phyloP scores from a whole-genome alignment of 1,140 invertebrate genomes.

The Triops cancriformis region DNA sequence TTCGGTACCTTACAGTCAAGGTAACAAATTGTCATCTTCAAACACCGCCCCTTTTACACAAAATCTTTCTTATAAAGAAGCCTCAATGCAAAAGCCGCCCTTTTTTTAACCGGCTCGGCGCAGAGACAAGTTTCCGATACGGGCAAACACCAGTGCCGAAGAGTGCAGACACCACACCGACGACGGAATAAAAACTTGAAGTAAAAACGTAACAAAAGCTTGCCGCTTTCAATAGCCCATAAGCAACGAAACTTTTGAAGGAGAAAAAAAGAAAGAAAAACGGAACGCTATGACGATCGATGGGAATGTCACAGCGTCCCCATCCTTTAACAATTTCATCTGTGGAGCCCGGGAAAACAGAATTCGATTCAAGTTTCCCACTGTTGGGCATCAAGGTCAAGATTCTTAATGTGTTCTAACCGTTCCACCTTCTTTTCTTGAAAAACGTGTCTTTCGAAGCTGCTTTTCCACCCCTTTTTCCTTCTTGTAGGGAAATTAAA shows the following conservation, averaged over 20 bases:
- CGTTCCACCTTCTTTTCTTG: slow-evolving; percentile 4
- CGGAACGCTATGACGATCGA: background rate
- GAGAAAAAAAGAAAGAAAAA: background rate
- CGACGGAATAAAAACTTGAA: background rate
- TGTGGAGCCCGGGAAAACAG: background rate
- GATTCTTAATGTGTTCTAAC: background rate
- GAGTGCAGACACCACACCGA: background rate
- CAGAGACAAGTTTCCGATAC: background rate
- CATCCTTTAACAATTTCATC: background rate
- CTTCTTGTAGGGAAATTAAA: background rate
- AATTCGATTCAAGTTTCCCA: background rate
- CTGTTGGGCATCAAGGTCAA: no score
- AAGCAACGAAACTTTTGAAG: no score
- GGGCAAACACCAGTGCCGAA: background rate
- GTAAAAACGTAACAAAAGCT: background rate
- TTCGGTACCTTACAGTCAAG: background rate
- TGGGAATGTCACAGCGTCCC: background rate
- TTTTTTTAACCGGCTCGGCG: background rate
- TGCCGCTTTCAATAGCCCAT: background rate
- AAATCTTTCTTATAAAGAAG: no score
- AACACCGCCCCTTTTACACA: background rate
- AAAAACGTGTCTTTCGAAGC: background rate
- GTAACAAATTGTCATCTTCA: background rate
- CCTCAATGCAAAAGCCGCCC: background rate
- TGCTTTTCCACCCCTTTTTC: slow-evolving; percentile 4